phyloP scores from a whole-genome alignment of 2,888 invertebrate species.

The Entomobrya multifasciata region DNA sequence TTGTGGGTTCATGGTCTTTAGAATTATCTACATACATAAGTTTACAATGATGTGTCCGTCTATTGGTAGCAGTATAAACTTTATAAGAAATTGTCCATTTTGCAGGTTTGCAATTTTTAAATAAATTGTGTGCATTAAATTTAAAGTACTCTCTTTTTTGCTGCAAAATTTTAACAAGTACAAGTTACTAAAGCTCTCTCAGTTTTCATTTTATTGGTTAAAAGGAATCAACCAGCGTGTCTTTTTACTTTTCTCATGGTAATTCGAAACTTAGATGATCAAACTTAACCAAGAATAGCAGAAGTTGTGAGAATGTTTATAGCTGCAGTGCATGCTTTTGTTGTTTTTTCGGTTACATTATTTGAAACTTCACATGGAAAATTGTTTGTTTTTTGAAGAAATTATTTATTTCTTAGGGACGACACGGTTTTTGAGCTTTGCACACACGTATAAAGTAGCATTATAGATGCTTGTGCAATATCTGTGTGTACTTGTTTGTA shows the following conservation, averaged over 20 bases:
- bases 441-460: background rate
- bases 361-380: slow-evolving; percentile 56
- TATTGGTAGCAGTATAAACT: no score
- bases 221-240: slow-evolving; percentile 38
- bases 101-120: no score
- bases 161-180: no score
- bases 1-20: slow-evolving; percentile 44
- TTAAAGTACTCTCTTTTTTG: no score
- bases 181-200: no score
- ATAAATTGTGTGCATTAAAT: no score
- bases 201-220: slow-evolving; percentile 22
- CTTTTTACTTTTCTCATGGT: slow-evolving; percentile 26
- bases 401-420: slow-evolving; percentile 70
- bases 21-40: slow-evolving; percentile 41
- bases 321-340: background rate
- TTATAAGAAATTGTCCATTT: no score
- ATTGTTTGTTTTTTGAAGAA: slow-evolving; percentile 70
- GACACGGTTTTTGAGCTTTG: slow-evolving; percentile 54
- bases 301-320: background rate
- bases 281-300: background rate
- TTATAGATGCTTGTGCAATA: slow-evolving; percentile 5
- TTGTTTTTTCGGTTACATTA: slow-evolving; percentile 14
- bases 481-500: slow-evolving; percentile 29
- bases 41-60: no score
- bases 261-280: background rate